Base-by-base conservation (phyloP, 2,797 vertebrate genomes). In the Meriones psammophilus region DNA sequence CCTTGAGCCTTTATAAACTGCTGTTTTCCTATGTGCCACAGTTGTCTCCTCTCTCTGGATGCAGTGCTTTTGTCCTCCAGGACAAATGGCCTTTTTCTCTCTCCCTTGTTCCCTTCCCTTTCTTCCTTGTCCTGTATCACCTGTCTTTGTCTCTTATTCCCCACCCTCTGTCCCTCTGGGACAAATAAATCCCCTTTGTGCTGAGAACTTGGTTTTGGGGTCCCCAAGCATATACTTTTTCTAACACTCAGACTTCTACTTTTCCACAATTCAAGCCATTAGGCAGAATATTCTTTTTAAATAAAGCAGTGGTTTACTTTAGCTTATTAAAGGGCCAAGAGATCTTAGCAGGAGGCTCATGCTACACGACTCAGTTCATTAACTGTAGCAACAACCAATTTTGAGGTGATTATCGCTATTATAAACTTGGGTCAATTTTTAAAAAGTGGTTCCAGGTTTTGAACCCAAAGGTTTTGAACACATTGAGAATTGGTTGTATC, bases 341-440 rank as follows among this genome's bases (percentile, higher is more conserved):
- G 98, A 98, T 98, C 68, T 97, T 95, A 50, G 83, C 94, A 68
- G 96, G 96, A 46, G n/a, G 96, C 98, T 98, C 98, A 95, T 94
- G 94, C 95, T 98, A 97, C 98, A 96, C 96, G 97, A 98, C 95
- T 98, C 97, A 92, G 97, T 97, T 98, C 98, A 98, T 98, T 98
- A 98, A 98, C 98, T 98, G 95, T 92, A 98, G 97, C 98, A 98
- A 98, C 98, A 99, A 98, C 98, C 97, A 98, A 98, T 98, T 98
- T 98, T 97, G 98, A 98, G 98, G 98, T 98, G 98, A 99, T 99
- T 98, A 98, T 98, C 98, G 98, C 97, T 98, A 98, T 98, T 98
- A 97, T 98, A 98, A 98, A 97, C 95, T 83, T 97, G 98, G 98
- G 98, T 98, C 98, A 98, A 97, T 98, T 98, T 98, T 98, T 98